These are phyloP conservation scores for Mesochorus sp. DNA, from an alignment of 2,888 invertebrate genomes.

Conservation along the genomic window DNA sequence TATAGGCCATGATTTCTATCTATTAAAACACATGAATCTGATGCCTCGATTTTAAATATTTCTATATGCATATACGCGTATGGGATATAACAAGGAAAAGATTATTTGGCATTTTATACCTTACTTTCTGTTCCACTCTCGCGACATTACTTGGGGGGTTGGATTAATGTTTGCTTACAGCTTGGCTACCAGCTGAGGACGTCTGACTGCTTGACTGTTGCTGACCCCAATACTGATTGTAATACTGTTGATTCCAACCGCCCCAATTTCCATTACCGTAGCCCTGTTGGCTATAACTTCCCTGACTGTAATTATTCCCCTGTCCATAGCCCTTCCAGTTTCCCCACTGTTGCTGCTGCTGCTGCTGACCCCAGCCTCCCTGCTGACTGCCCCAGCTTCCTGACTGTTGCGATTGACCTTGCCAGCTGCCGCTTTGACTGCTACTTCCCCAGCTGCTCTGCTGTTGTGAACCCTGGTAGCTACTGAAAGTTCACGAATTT, in stretches of 20 bases:
- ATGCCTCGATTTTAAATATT: background rate
- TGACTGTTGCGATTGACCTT: slow-evolving; percentile 68
- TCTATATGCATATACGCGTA: background rate
- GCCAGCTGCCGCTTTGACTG: slow-evolving; percentile 63
- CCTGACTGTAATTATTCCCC: slow-evolving; percentile 68
- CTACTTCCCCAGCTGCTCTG: slow-evolving; percentile 63
- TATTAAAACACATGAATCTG: too few species aligned
- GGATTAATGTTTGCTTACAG: slow-evolving; percentile 79
- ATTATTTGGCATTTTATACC: slow-evolving; percentile 68
- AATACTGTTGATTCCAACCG: slow-evolving; percentile 80
- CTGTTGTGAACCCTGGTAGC: slow-evolving; percentile 72
- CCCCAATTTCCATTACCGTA: slow-evolving; percentile 80
- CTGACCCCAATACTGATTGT: slow-evolving; percentile 80
- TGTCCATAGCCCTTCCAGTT: slow-evolving; percentile 78
- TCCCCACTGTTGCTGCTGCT: slow-evolving; percentile 69
- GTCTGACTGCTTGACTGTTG: slow-evolving; percentile 75
- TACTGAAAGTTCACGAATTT: too few species aligned
- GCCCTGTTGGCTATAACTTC: slow-evolving; percentile 66
- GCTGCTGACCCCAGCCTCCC: slow-evolving; percentile 55
- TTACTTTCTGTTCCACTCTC: slow-evolving; percentile 76
- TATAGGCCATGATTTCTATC: too few species aligned
- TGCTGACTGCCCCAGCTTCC: slow-evolving; percentile 63
- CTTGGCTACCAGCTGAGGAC: slow-evolving; percentile 74
- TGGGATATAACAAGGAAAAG: slow-evolving; percentile 51
- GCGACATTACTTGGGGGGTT: slow-evolving; percentile 70